Conservation (phyloP, 1,140 invertebrate genomes). For the Calephelis virginiensis region DNA sequence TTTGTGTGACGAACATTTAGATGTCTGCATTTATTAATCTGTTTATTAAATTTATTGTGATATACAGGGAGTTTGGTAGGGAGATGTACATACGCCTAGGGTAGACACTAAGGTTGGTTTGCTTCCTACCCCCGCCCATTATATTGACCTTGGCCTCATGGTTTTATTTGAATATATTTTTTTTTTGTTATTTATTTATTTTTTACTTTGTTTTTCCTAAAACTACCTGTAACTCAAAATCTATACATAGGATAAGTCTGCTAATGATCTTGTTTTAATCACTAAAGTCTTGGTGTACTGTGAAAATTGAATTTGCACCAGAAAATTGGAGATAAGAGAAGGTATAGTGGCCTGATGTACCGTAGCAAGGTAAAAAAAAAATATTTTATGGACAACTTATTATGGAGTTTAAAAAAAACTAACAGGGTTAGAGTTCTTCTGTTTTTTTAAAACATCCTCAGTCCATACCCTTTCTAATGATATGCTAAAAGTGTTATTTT, state of each 20-base stretch:
- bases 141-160: too few species aligned
- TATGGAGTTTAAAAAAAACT: not conserved
- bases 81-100: not conserved
- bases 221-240: not conserved
- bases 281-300: not conserved
- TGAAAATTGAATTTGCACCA: too few species aligned
- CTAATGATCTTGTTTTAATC: not conserved
- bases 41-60: not conserved
- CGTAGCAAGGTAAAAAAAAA: not conserved
- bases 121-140: too few species aligned
- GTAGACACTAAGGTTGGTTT: not conserved
- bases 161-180: not conserved
- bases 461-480: not conserved
- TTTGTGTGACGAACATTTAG: too few species aligned
- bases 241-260: not conserved
- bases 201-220: not conserved
- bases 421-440: not conserved
- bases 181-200: not conserved
- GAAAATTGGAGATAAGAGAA: not conserved
- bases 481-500: too few species aligned
- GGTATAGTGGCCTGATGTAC: not conserved
- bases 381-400: not conserved
- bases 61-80: not conserved
- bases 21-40: too few species aligned
- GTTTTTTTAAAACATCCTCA: not conserved